Evolutionary conservation across 1,140 invertebrate genomes (phyloP).

Genomic region (Drosophila suzukii): DNA sequence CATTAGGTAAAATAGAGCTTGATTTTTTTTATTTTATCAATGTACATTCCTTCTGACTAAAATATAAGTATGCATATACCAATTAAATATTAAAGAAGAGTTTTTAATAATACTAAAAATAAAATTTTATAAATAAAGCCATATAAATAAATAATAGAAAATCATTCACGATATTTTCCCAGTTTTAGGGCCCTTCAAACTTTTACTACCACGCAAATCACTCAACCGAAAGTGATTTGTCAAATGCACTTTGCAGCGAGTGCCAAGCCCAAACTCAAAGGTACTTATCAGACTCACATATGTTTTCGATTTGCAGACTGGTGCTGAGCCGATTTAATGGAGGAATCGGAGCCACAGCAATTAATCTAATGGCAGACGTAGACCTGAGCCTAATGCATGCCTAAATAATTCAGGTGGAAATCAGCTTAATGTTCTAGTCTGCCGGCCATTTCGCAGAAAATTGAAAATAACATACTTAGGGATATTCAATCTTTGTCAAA

Average conservation of each 20-base stretch:
- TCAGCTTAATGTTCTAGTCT: conserved; percentile 31
- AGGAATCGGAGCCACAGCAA: conserved; percentile 18
- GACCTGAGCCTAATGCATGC: conserved; percentile 29
- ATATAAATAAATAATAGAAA: no score
- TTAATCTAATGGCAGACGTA: conserved; percentile 46
- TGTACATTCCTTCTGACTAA: no score
- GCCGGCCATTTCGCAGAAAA: conserved; percentile 26
- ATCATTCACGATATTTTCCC: not conserved
- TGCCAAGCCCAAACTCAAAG: conserved; percentile 1
- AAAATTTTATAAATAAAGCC: not conserved
- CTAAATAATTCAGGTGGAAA: conserved; percentile 46
- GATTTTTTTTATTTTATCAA: no score
- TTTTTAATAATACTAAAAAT: no score
- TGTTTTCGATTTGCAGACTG: conserved; percentile 5
- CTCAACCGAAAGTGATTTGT: conserved; percentile 10
- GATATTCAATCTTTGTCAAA: conserved; percentile 59
- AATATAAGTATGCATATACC: no score
- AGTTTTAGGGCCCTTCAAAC: not conserved
- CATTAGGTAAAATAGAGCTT: no score
- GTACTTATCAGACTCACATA: conserved; percentile 10
- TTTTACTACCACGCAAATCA: conserved; percentile 10
- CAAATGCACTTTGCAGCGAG: conserved; percentile 26
- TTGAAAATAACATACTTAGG: conserved; percentile 51
- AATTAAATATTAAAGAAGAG: no score
- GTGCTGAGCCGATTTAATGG: conserved; percentile 14